phyloP scores from a whole-genome alignment of 2,797 vertebrate genomes.

The Serranus cabrilla region DNA sequence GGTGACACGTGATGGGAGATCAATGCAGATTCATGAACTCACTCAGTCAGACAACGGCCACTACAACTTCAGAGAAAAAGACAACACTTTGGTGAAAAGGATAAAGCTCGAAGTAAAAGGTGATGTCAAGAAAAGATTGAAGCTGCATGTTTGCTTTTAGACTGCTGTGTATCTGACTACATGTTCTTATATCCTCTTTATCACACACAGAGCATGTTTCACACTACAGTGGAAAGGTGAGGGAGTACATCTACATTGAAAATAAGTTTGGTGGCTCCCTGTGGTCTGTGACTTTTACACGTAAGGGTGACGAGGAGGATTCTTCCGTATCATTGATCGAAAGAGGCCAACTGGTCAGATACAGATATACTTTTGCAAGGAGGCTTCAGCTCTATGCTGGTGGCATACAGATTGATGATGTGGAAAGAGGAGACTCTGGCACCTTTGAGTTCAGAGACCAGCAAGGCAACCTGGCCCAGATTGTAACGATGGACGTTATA shows the following conservation, averaged over 20 bases:
- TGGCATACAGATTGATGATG: background rate
- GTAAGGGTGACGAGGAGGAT: accelerated
- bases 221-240: accelerated
- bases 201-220: background rate
- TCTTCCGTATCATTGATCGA: background rate
- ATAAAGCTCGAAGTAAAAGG: constrained; percentile 45
- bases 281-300: constrained; percentile 26
- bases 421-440: constrained; percentile 9
- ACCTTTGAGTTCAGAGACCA: constrained; percentile 41
- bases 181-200: constrained; percentile 9
- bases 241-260: accelerated
- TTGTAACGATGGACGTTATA: background rate
- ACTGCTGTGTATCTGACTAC: background rate
- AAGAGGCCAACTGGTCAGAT: accelerated
- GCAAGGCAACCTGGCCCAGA: constrained; percentile 21
- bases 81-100: constrained; percentile 14
- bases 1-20: accelerated
- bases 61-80: constrained; percentile 54
- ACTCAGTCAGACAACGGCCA: constrained; percentile 59
- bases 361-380: too few species aligned
- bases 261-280: accelerated
- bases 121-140: constrained; percentile 30
- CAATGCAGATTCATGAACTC: background rate
- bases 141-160: background rate
- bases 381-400: accelerated